These are phyloP conservation scores for Choreutis nemorana DNA, from an alignment of 2,888 invertebrate genomes.

Conservation along the genomic window DNA sequence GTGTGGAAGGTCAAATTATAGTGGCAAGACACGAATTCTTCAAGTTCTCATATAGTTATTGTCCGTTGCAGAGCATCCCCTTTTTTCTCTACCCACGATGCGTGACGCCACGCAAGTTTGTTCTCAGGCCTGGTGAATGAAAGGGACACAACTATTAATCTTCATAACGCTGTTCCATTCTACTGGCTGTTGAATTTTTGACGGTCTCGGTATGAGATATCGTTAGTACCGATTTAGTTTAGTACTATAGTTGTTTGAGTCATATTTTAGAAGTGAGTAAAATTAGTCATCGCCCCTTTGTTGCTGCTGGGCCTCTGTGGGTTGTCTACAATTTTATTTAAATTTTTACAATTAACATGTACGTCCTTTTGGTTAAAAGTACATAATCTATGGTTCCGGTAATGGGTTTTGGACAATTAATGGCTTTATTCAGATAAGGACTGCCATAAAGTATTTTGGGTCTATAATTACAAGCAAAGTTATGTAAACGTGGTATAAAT, in stretches of 20 bases:
- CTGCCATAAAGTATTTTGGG: too few species aligned
- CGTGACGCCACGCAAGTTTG: conserved; percentile 53
- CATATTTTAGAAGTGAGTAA: conserved; percentile 12
- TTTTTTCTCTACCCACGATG: conserved; percentile 53
- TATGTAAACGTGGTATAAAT: too few species aligned
- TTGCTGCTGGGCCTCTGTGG: conserved; percentile 8
- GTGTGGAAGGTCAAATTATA: conserved; percentile 25
- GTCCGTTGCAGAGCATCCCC: conserved; percentile 40
- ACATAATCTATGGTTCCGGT: too few species aligned
- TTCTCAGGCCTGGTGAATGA: conserved; percentile 55
- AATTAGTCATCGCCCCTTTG: conserved; percentile 18
- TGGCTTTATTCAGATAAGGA: too few species aligned
- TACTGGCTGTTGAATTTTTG: too few species aligned
- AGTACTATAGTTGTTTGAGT: conserved; percentile 14
- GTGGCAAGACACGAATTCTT: conserved; percentile 33
- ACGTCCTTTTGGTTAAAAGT: too few species aligned
- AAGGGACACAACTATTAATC: too few species aligned
- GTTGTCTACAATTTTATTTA: background rate
- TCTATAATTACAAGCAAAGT: too few species aligned
- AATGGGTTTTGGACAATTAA: too few species aligned
- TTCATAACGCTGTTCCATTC: too few species aligned
- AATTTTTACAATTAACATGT: too few species aligned
- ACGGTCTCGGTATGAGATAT: too few species aligned
- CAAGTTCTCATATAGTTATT: conserved; percentile 33
- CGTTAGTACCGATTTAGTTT: conserved; percentile 31